These are phyloP conservation scores for Atta texana DNA, from an alignment of 1,140 invertebrate genomes.

Conservation along the genomic window DNA sequence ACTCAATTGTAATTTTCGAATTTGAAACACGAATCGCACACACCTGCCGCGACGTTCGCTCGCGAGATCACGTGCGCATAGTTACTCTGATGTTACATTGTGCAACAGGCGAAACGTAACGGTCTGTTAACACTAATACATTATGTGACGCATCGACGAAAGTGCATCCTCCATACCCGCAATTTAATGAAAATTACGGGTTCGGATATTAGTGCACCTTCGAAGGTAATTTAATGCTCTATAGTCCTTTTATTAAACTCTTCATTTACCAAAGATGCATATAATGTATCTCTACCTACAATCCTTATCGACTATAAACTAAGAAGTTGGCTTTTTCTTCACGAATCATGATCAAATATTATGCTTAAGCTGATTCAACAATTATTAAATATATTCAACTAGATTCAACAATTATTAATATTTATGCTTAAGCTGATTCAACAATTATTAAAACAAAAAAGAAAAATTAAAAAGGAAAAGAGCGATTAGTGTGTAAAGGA, in stretches of 20 bases:
- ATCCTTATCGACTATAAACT: background rate
- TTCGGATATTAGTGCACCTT: slow-evolving; percentile 10
- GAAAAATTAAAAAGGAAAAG: too few species aligned
- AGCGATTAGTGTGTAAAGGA: too few species aligned
- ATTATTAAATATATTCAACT: too few species aligned
- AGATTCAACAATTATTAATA: too few species aligned
- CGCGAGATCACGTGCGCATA: slow-evolving; percentile 44
- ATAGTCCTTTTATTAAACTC: background rate
- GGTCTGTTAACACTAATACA: slow-evolving; percentile 44
- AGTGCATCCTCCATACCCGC: slow-evolving; percentile 23
- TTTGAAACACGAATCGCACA: slow-evolving; percentile 47
- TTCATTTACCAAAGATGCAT: background rate
- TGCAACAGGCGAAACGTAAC: slow-evolving; percentile 61
- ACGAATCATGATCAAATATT: background rate
- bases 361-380: background rate
- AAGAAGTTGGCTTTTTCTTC: background rate
- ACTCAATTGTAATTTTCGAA: slow-evolving; percentile 58
- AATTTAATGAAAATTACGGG: slow-evolving; percentile 49
- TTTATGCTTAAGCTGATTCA: background rate
- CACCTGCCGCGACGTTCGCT: slow-evolving; percentile 33
- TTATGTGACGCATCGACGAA: slow-evolving; percentile 28
- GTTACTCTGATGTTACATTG: slow-evolving; percentile 39
- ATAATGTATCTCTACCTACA: too few species aligned
- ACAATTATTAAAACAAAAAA: too few species aligned
- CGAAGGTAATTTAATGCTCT: slow-evolving; percentile 8